Conservation (phyloP, 2,888 invertebrate genomes). For the Lutraria lutraria region DNA sequence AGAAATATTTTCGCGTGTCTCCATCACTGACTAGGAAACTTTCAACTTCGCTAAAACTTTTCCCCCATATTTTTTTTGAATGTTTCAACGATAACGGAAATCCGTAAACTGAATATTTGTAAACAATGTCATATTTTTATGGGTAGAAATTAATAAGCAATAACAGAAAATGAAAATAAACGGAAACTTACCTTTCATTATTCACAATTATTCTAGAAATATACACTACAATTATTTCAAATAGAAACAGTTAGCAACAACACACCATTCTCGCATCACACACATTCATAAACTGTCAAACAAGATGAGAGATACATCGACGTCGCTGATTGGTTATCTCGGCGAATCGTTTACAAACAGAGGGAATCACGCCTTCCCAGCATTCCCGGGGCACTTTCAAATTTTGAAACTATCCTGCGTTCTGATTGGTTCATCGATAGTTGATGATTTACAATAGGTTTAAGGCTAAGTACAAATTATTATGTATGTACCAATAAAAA, state of each 20-base stretch:
- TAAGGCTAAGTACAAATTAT: constrained; percentile 13
- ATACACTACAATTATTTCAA: constrained; percentile 37
- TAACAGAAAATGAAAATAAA: neutral
- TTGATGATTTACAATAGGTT: neutral
- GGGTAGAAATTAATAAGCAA: neutral
- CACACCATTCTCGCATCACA: constrained; percentile 57
- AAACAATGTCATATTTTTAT: neutral
- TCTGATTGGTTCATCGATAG: constrained; percentile 58
- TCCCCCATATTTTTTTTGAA: neutral
- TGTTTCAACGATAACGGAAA: neutral
- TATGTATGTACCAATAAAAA: constrained; percentile 14
- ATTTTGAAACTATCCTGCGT: constrained; percentile 53
- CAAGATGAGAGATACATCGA: constrained; percentile 39
- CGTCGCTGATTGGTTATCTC: constrained; percentile 72
- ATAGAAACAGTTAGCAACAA: constrained; percentile 32
- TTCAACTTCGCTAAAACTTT: neutral
- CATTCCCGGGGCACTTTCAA: constrained; percentile 70
- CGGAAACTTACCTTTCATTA: constrained; percentile 59
- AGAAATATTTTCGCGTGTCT: neutral
- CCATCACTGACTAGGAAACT: neutral
- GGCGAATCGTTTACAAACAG: constrained; percentile 75
- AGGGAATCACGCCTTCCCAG: constrained; percentile 73
- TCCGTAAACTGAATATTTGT: neutral
- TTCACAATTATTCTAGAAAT: constrained; percentile 25
- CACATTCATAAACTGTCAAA: constrained; percentile 69